These are phyloP conservation scores for Amblyjoppa proteus DNA, from an alignment of 2,888 invertebrate species.

Conservation along the genomic window DNA sequence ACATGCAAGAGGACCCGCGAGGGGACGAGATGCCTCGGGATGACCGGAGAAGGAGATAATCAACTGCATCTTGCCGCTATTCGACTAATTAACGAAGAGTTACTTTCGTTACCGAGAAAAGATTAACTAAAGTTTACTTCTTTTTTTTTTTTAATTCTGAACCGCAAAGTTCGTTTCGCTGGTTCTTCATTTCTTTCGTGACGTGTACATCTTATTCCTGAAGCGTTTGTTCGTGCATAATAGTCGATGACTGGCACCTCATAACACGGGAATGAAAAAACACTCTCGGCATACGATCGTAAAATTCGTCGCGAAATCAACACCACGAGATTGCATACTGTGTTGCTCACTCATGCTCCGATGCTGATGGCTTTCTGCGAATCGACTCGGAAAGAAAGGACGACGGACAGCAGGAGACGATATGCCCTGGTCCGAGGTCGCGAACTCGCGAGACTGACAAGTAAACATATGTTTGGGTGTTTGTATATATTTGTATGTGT, in stretches of 20 bases:
- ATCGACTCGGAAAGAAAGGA: constrained; percentile 39
- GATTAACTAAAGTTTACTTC: constrained; percentile 38
- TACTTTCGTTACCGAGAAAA: constrained; percentile 53
- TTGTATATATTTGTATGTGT: background rate
- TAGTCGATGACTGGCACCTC: background rate
- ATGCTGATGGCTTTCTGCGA: constrained; percentile 56
- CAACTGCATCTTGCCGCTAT: constrained; percentile 54
- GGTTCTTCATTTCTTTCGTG: background rate
- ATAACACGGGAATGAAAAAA: background rate
- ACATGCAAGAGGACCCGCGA: constrained; percentile 14
- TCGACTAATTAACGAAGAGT: constrained; percentile 64
- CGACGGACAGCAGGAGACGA: constrained; percentile 38
- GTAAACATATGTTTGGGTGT: constrained; percentile 27
- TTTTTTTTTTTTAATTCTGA: background rate
- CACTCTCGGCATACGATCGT: constrained; percentile 37
- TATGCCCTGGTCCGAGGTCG: constrained; percentile 54
- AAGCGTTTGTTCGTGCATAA: background rate
- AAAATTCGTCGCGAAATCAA: constrained; percentile 59
- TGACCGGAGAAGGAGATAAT: constrained; percentile 53
- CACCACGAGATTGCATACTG: constrained; percentile 39
- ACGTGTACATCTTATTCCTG: background rate
- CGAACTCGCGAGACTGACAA: constrained; percentile 58
- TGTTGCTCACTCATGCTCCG: constrained; percentile 21
- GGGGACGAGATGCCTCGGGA: constrained; percentile 31
- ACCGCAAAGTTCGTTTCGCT: background rate